phyloP scores from a whole-genome alignment of 2,797 vertebrate species.

The Ceyx erithaca region DNA sequence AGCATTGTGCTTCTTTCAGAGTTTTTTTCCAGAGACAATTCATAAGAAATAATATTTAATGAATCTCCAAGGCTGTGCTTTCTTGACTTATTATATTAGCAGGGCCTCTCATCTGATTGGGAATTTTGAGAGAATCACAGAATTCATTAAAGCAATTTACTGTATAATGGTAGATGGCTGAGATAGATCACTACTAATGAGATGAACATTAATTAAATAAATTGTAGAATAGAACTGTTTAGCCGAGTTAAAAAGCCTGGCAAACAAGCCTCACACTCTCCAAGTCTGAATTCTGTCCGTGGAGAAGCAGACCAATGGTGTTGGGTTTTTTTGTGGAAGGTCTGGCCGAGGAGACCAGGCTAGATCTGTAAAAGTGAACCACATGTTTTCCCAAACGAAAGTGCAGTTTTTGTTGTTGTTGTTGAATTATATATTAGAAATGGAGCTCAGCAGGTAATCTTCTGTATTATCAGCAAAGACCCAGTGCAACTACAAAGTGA shows the following conservation, averaged over 20 bases:
- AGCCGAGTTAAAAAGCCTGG: conserved; percentile 21
- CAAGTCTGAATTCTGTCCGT: background rate
- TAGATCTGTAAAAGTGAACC: background rate
- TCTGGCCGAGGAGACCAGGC: background rate
- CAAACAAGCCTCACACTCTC: conserved; percentile 29
- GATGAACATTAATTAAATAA: conserved; percentile 74
- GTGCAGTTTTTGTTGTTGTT: background rate
- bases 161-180: conserved; percentile 67
- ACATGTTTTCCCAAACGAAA: background rate
- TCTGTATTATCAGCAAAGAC: background rate
- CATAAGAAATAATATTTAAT: conserved; percentile 55
- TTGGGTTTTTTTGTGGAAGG: background rate
- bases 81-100: conserved; percentile 61
- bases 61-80: conserved; percentile 60
- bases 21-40: conserved; percentile 50
- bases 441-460: background rate
- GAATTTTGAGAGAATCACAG: conserved; percentile 71
- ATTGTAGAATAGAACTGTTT: conserved; percentile 57
- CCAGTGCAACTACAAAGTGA: background rate
- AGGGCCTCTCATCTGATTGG: conserved; percentile 53
- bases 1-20: background rate
- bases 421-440: background rate
- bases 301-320: background rate
- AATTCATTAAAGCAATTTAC: conserved; percentile 75
- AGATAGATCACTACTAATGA: conserved; percentile 70